Base-by-base conservation (phyloP, 2,797 vertebrate species). In the Mus spretus region DNA sequence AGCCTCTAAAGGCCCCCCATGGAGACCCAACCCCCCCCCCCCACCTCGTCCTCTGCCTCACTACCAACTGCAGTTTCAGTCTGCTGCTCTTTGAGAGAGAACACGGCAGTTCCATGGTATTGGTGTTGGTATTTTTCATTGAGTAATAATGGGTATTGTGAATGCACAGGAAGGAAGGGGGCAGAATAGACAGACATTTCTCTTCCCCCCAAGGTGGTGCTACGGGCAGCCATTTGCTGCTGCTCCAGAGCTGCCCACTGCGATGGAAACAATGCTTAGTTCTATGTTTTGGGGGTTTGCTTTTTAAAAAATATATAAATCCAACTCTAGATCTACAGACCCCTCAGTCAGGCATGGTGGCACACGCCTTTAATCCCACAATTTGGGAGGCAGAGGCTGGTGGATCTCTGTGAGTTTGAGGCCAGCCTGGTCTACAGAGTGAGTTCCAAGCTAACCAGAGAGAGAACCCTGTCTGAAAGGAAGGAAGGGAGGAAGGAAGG, bases 81-180 rank as follows among this genome's bases (percentile, higher is more conserved):
- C 94, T 57, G 28, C 24, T 72, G 77, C 90, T 74, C 67, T 89
- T 26, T 67, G 34, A 55, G 40, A 83, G 61, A 94, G n/a, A 88
- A 90, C 24, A 83, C 34, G n/a, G 50, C 9, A 0, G 24, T 26
- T 57, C 37, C 90, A 19, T 75, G 53, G 70, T 2, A 9, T 6
- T 74, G 47, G n/a, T 40, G n/a, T 3, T 87, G 50, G 34, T 15
- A 15, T 17, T 55, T 55, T 53, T n/a, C 20, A 4, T 37, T 9
- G 61, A 84, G 84, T 55, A 3, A n/a, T 70, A n/a, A 26, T 19
- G 34, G 47, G 7, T 19, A 11, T 24, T 26, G 37, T 4, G 6
- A 55, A 15, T 53, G 37, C 8, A 28, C 14, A 6, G 34, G 65
- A 20, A 24, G 72, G 72, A 8, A 19, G 67, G 1, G 15, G 0